Conservation (phyloP, 1,140 invertebrate species). For the Papilio machaon region DNA sequence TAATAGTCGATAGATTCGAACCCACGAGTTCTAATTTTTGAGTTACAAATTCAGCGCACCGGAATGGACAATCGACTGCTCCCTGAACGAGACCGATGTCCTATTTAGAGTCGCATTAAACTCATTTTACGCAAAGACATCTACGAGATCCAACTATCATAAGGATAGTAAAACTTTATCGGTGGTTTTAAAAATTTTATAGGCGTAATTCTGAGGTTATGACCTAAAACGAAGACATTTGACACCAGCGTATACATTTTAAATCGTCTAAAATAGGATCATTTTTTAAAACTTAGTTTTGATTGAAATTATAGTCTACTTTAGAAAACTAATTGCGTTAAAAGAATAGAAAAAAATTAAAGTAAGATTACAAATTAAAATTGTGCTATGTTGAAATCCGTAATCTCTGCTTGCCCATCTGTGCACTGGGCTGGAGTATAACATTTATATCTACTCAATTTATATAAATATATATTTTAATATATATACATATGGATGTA, state of each 20-base stretch:
- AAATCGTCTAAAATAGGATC: background rate
- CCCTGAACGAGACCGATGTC: background rate
- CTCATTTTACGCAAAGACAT: background rate
- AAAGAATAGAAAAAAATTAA: too few species aligned
- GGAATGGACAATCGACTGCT: background rate
- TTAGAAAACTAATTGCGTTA: too few species aligned
- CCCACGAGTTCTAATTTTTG: background rate
- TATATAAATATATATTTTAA: too few species aligned
- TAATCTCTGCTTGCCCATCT: too few species aligned
- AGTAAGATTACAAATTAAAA: too few species aligned
- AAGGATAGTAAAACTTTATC: background rate
- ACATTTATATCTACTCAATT: too few species aligned
- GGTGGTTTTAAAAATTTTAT: background rate
- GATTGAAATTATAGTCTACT: too few species aligned
- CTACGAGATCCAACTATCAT: background rate
- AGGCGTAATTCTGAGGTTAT: background rate
- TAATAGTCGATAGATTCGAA: too few species aligned
- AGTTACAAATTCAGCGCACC: background rate
- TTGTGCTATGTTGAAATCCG: too few species aligned
- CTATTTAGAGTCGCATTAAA: constrained; percentile 10
- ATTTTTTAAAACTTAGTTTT: too few species aligned
- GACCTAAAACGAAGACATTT: background rate
- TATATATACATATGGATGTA: too few species aligned
- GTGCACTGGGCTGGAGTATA: too few species aligned
- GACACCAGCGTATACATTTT: background rate